Evolutionary conservation across 2,113 vertebrate genomes (phyloP), one percentile per base, ranked within the genome.

Genomic region (Nothocercus julius): DNA sequence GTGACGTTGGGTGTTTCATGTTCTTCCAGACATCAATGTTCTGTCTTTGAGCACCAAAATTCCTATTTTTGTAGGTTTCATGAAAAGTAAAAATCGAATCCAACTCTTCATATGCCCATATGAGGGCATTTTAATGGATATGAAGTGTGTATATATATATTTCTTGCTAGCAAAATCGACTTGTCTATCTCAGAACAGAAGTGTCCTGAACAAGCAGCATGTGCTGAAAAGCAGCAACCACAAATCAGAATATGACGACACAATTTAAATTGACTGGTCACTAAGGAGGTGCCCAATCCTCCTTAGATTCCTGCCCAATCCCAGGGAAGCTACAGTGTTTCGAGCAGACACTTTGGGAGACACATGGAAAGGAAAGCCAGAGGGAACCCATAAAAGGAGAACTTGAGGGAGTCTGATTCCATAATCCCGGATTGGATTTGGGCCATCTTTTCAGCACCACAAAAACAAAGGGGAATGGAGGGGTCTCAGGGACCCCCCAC

Each of bases 371-470:
- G 21, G 73, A 47, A 24, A 4, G 58, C 77, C 36, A 68, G 19
- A 69, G 15, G 28, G 27, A 44, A 73, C 2, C 5, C 44, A 82
- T 20, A 54, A 64, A 28, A 85, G 6, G 24, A 74, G 20, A 79
- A 58, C 4, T 25, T 36, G 28, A 67, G 58, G 12, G 51, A 8
- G 7, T 63, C 14, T 12, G 7, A 45, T 9, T 7, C 42, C 42
- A 90, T 0, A 7, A 14, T 14, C 49, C 36, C 40, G 2, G 22
- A 27, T 9, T 2, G 0, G 0, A 20, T 45, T 45, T 72, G 69
- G 45, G 3, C 54, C 38, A 34, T 51, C 45, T 53, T 84, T 30
- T 20, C 59, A 86, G 30, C 13, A 56, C 30, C 30, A 49, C 53
- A 30, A 30, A 8, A 30, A 30, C 6, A 5, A 5, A 28, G 27